Percentiles rank a stretch among this genome's conserved stretches.
Conservation (phyloP, 92 coral and sea anemone species). For the Bergia puertoricense region DNA sequence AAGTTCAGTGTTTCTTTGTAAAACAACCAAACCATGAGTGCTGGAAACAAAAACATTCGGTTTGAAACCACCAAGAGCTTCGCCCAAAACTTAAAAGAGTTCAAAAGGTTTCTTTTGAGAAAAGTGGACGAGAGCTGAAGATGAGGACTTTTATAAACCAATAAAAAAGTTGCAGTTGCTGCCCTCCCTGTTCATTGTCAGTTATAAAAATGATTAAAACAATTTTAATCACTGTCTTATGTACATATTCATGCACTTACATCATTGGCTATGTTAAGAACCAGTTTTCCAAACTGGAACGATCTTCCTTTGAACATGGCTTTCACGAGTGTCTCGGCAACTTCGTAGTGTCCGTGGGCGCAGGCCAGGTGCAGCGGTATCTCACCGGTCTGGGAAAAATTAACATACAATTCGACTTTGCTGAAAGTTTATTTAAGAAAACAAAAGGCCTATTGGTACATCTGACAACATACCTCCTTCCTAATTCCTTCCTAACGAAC, state of each 20-base stretch:
- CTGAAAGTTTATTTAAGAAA: not conserved
- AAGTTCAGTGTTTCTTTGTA: no score
- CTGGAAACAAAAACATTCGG: no score
- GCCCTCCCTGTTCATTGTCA: not conserved
- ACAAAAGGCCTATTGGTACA: not conserved
- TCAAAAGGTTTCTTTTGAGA: no score
- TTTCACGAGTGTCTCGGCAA: constrained; percentile 58
- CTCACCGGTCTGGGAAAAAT: constrained; percentile 74
- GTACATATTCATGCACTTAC: constrained; percentile 46
- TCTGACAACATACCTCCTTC: no score
- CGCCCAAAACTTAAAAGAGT: no score
- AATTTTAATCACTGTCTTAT: not conserved
- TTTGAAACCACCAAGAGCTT: no score
- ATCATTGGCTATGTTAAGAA: constrained; percentile 78
- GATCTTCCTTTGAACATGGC: constrained; percentile 68
- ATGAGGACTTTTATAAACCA: no score
- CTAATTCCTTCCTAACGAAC: no score
- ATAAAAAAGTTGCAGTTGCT: not conserved
- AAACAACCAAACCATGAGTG: no score
- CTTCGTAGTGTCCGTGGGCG: constrained; percentile 77
- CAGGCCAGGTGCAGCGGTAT: constrained; percentile 92
- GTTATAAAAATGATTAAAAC: not conserved
- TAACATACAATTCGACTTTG: not conserved
- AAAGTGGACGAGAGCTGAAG: no score
- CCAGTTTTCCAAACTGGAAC: constrained; percentile 64